Percentiles rank a stretch among this genome's conserved stretches.
Evolutionary conservation across 2,888 invertebrate genomes (phyloP).

Genomic region (Coelogynopora nodosa): DNA sequence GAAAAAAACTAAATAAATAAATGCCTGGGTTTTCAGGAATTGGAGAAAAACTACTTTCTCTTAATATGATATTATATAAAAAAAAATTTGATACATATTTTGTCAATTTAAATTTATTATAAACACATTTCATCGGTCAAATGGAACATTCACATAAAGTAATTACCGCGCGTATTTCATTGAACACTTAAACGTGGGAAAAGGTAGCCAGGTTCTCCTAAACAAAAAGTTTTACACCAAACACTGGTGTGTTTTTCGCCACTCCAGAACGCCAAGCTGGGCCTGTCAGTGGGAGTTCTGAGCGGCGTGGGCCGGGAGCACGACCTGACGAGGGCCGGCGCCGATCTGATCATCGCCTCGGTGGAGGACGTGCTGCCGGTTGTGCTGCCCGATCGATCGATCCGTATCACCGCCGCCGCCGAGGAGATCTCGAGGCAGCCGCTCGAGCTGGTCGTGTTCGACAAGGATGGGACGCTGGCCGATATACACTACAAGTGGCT

Average conservation of each 20-base stretch:
- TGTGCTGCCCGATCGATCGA: constrained; percentile 51
- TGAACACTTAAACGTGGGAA: background rate
- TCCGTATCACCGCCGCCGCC: constrained; percentile 30
- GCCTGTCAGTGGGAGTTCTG: constrained; percentile 62
- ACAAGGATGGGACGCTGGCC: constrained; percentile 59
- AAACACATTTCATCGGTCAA: too few relatives aligned
- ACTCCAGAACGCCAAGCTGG: constrained; percentile 55
- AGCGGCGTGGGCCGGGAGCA: constrained; percentile 54
- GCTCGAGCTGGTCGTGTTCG: constrained; percentile 55
- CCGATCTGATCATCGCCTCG: constrained; percentile 51
- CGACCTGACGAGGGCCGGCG: constrained; percentile 38
- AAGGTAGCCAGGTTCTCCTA: too few relatives aligned
- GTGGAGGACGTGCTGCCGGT: constrained; percentile 53
- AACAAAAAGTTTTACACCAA: background rate
- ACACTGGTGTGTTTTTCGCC: background rate
- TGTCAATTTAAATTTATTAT: too few relatives aligned
- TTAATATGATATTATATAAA: too few relatives aligned
- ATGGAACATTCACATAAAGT: too few relatives aligned
- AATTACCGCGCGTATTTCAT: too few relatives aligned
- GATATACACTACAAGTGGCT: constrained; percentile 59
- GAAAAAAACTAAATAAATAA: too few relatives aligned
- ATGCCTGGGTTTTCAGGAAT: too few relatives aligned
- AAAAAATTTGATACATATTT: too few relatives aligned
- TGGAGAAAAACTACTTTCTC: too few relatives aligned
- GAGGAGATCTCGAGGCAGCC: constrained; percentile 34